Evolutionary conservation across 2,888 invertebrate genomes (phyloP).

Genomic region (Chrysotoxum bicinctum): DNA sequence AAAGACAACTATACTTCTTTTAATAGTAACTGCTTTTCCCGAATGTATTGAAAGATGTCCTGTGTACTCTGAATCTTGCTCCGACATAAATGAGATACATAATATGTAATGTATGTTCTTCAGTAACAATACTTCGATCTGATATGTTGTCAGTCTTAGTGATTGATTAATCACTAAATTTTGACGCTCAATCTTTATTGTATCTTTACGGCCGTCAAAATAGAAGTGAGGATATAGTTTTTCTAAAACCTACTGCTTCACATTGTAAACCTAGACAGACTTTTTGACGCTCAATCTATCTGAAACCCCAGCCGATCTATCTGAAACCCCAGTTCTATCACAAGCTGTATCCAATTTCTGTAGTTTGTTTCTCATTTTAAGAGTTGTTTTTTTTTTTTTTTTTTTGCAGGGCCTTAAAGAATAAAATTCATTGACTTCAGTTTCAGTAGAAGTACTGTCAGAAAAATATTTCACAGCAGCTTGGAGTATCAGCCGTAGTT

Average conservation of each 20-base stretch:
- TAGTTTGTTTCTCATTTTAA: neutral
- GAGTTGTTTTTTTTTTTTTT: too few species aligned
- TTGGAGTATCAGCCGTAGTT: too few species aligned
- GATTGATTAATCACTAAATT: too few species aligned
- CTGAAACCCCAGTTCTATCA: too few species aligned
- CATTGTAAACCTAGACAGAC: too few species aligned
- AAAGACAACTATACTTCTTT: neutral
- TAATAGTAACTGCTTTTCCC: constrained; percentile 8
- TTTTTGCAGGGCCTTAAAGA: neutral
- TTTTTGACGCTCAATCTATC: neutral
- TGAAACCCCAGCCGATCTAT: constrained; percentile 1
- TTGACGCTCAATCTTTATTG: too few species aligned
- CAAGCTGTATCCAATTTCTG: too few species aligned
- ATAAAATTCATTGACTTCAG: neutral
- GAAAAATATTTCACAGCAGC: too few species aligned
- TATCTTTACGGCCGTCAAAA: constrained; percentile 1
- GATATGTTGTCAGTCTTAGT: neutral
- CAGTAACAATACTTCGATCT: neutral
- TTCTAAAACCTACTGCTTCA: too few species aligned
- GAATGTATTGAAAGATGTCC: constrained; percentile 8
- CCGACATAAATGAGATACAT: neutral
- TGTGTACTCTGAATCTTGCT: neutral
- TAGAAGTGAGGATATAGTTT: neutral
- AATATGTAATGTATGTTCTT: too few species aligned
- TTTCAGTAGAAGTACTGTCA: too few species aligned